phyloP scores from a whole-genome alignment of 2,888 invertebrate genomes.

The Hermaeophaga mercurialis region DNA sequence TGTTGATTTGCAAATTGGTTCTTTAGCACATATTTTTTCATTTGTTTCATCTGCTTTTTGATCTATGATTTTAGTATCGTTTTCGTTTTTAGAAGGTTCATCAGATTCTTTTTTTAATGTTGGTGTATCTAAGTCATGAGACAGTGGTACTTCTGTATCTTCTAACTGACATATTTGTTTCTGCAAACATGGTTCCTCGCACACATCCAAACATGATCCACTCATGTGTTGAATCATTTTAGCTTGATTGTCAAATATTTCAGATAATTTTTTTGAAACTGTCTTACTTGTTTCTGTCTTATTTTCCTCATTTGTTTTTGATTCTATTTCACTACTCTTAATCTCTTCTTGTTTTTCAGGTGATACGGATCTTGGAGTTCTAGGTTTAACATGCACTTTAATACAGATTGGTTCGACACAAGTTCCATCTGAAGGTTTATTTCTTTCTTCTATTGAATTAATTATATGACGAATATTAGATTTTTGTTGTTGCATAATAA shows the following conservation, averaged over 20 bases:
- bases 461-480: constrained; percentile 24
- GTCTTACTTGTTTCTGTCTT: constrained; percentile 3
- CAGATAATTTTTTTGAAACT: constrained; percentile 1
- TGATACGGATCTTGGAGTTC: constrained; percentile 33
- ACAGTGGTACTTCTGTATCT: background rate
- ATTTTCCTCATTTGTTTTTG: background rate
- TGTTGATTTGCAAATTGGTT: no score
- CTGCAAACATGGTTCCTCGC: constrained; percentile 38
- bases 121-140: background rate
- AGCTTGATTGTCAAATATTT: constrained; percentile 31
- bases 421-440: constrained; percentile 26
- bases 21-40: no score
- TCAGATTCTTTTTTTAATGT: background rate
- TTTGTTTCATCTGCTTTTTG: no score
- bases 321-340: no score
- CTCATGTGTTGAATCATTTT: constrained; percentile 38
- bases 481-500: constrained; percentile 35
- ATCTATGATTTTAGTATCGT: no score
- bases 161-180: constrained; percentile 10
- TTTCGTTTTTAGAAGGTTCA: background rate
- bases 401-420: constrained; percentile 49
- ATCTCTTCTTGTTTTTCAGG: constrained; percentile 11
- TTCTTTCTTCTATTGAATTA: constrained; percentile 18
- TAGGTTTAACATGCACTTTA: constrained; percentile 45
- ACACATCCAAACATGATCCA: constrained; percentile 32